Evolutionary conservation across 1,140 invertebrate species (phyloP), one percentile per base, ranked within the genome.

Genomic region (Rhopalosiphum padi): DNA sequence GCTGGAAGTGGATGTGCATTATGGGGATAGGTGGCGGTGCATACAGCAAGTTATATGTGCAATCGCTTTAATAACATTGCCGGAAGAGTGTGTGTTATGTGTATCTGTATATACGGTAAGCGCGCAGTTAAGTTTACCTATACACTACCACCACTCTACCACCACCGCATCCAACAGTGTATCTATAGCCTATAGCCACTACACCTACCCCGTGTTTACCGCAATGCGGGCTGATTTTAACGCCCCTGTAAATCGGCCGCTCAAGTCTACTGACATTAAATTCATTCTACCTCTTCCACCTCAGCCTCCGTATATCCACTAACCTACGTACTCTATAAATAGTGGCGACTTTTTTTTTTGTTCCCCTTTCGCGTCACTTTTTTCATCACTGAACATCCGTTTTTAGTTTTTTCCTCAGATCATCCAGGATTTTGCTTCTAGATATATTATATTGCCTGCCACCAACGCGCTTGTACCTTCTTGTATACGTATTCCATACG

Each of bases 191-290:
- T 77, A 35, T 37, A 83, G 77, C 35, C n/a, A 37, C 22, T 83
- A 25, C 21, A 46, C 87, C n/a, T n/a, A 46, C 48, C 22, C 48
- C 30, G 48, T 37, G 82, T 93, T 86, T 86, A 93, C 91, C 82
- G 91, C 91, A 93, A 86, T 93, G 91, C 91, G 91, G 91, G 91
- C 82, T 35, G 91, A 86, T 93, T 93, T 85, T 86, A 93, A 86
- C 91, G 91, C 91, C 91, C 15, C 77, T 92, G 91, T 83, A 92
- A 92, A 92, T 92, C 91, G 91, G 91, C 77, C 91, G 91, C 91
- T 92, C 53, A 92, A 92, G 48, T 92, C 48, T 86, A 30, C 48
- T 22, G n/a, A 30, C 91, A 15, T 86, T 93, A 86, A 93, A 86
- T 93, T 93, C 77, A n/a, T 82, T 85, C 43, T 48, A 37, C 68